Evolutionary conservation across 2,797 vertebrate species (phyloP), one percentile per base, ranked within the genome.

Genomic region (Alfaro cultratus): DNA sequence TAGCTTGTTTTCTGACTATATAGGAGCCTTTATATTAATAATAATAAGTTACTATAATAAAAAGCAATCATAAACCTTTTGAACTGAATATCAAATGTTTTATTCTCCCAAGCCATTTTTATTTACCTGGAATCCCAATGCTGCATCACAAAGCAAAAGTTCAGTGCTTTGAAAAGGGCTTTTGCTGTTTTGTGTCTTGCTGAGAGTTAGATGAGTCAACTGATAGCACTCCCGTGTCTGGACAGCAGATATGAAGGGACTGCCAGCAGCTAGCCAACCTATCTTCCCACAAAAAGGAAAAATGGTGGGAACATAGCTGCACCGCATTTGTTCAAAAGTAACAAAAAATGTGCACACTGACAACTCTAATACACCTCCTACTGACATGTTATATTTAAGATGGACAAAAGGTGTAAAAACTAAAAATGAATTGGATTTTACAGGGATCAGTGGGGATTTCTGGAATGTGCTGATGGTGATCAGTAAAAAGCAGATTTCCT

Each of bases 251-350:
- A 81, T 75, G 75, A 80, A 76, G 53, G 79, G 31, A 49, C 60
- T 73, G 67, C 77, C 77, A 76, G 73, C 49, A 83, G 72, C 71
- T 67, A 74, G 84, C 82, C 64, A 77, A 77, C 31, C 47, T 84
- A 76, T 77, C 79, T 77, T 75, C 67, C 39, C 78, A 31, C 55
- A 62, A 53, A 84, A 49, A 39, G 41, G 5, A 47, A 41, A 71
- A 85, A 72, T 84, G 46, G 23, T 16, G 62, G 67, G 46, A 49
- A 29, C 72, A 41, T 41, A 46, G 36, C 39, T 70, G 60, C 18
- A 5, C 39, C 71, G 51, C 31, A 71, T 78, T 62, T 67, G 31
- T 80, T 47, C 47, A 82, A 36, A 46, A 29, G 67, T 78, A 72
- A 77, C 34, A 29, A 73, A 51, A 64, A 77, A 76, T 79, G 39